Percentiles rank a stretch among this genome's conserved stretches.
Conservation (phyloP, 2,113 vertebrate genomes). For the Gymnobelideus leadbeateri region DNA sequence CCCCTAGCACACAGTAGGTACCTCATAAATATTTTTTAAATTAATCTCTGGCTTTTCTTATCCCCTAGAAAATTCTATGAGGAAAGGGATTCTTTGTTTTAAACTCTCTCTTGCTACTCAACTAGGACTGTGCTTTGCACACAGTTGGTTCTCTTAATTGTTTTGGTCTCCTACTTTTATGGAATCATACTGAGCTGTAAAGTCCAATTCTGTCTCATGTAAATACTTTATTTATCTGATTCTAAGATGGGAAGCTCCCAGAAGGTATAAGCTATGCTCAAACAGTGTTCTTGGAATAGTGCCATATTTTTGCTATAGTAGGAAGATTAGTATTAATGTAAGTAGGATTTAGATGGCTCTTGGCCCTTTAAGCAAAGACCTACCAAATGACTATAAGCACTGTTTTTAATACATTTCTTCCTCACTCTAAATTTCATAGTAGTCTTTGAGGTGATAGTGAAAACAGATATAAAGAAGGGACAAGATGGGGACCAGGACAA, state of each 20-base stretch:
- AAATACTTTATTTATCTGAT: not conserved
- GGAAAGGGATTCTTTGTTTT: not conserved
- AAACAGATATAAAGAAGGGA: not conserved
- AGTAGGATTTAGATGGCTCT: constrained; percentile 42
- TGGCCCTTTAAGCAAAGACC: constrained; percentile 13
- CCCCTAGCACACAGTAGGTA: not conserved
- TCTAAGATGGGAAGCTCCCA: not conserved
- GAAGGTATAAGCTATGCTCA: not conserved
- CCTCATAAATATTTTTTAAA: not conserved
- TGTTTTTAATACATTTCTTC: constrained; percentile 19
- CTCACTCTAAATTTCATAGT: constrained; percentile 36
- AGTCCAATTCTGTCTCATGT: not conserved
- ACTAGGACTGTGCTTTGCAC: too few relatives aligned
- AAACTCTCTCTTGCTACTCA: not conserved
- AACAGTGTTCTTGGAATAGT: not conserved
- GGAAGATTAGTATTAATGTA: not conserved
- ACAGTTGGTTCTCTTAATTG: too few relatives aligned
- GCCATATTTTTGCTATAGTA: not conserved
- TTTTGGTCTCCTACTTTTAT: not conserved
- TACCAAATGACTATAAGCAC: not conserved
- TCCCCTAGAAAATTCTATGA: not conserved
- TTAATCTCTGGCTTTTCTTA: not conserved
- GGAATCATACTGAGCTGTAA: not conserved
- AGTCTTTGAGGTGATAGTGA: not conserved
- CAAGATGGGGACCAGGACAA: constrained; percentile 11